Conservation (phyloP, 1,140 invertebrate genomes). For the Parapsyche elsis region DNA sequence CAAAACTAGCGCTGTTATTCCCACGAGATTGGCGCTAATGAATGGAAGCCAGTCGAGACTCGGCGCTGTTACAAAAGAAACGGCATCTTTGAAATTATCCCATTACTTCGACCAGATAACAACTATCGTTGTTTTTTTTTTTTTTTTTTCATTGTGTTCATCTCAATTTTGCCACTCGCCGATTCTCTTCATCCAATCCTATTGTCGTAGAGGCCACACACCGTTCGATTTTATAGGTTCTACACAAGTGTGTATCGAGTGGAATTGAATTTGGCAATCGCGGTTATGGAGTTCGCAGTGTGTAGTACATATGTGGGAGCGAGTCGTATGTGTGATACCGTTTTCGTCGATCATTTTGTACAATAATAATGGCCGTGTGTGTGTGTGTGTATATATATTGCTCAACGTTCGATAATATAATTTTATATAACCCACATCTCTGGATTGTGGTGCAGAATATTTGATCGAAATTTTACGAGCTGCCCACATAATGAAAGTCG, state of each 20-base stretch:
- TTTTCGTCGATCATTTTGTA: too few species aligned
- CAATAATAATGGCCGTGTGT: too few species aligned
- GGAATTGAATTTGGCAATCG: background rate
- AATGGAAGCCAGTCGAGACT: constrained; percentile 14
- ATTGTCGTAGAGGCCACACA: too few species aligned
- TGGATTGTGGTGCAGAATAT: background rate
- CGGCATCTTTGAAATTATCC: constrained; percentile 44
- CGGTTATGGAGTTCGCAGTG: background rate
- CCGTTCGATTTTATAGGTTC: background rate
- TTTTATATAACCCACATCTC: too few species aligned
- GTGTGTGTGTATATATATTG: too few species aligned
- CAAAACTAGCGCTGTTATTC: constrained; percentile 39
- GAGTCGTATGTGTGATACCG: too few species aligned
- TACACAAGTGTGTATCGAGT: background rate
- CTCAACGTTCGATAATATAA: too few species aligned
- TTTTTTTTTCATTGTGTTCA: background rate
- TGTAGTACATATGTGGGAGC: background rate
- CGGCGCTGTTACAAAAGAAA: constrained; percentile 40
- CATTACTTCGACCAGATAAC: constrained; percentile 36
- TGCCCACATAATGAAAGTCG: constrained; percentile 18
- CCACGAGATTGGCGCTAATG: constrained; percentile 46
- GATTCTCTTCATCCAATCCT: too few species aligned
- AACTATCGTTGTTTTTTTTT: background rate
- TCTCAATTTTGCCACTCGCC: background rate
- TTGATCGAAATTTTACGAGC: constrained; percentile 27